phyloP scores from a whole-genome alignment of 2,888 invertebrate species.

The Tyria jacobaeae region DNA sequence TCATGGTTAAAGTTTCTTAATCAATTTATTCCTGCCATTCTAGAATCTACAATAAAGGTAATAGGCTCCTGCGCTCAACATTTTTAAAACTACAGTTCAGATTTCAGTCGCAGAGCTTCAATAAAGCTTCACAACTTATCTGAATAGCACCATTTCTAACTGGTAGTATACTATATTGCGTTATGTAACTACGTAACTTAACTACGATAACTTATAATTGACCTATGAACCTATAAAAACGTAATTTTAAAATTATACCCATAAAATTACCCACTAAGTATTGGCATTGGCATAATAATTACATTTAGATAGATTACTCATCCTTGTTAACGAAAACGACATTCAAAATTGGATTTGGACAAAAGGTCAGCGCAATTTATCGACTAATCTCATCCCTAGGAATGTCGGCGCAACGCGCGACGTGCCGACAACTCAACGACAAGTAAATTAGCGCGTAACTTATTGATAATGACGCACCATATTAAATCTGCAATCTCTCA shows the following conservation, averaged over 20 bases:
- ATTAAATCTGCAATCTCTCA: constrained; percentile 64
- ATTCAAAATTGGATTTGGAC: constrained; percentile 47
- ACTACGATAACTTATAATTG: neutral
- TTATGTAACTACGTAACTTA: too few relatives aligned
- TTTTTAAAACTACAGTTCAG: neutral
- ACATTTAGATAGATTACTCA: constrained; percentile 40
- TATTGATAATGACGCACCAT: constrained; percentile 77
- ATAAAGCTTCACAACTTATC: neutral
- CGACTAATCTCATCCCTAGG: constrained; percentile 45
- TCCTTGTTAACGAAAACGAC: constrained; percentile 19
- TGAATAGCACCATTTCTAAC: neutral
- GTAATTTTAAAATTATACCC: constrained; percentile 17
- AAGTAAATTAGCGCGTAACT: constrained; percentile 80
- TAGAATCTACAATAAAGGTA: too few relatives aligned
- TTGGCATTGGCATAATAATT: constrained; percentile 27
- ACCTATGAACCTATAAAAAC: constrained; percentile 7
- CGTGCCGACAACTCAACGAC: constrained; percentile 49
- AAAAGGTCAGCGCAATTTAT: constrained; percentile 49
- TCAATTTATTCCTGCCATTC: too few relatives aligned
- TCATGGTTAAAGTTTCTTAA: too few relatives aligned
- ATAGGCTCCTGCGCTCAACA: too few relatives aligned
- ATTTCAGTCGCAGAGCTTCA: neutral
- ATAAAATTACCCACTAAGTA: constrained; percentile 29
- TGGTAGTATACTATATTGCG: neutral
- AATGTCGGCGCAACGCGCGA: constrained; percentile 39